Base-by-base conservation (phyloP, 2,888 invertebrate genomes). In the Prionchulus punctatus region DNA sequence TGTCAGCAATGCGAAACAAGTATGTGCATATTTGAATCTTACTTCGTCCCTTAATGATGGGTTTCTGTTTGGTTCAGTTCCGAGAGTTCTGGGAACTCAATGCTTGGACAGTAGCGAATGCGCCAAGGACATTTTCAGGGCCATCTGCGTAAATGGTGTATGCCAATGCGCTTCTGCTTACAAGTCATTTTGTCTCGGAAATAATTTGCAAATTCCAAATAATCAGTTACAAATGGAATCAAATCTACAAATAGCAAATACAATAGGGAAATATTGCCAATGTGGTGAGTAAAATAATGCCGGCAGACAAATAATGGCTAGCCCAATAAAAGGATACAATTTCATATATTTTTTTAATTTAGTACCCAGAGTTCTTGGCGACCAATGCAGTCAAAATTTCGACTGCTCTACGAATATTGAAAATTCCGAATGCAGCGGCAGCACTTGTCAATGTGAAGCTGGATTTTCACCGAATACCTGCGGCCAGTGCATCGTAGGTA, bases 1-100 rank as follows among this genome's bases (percentile, higher is more conserved):
- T 56, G 56, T 30, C 56, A 56, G 31, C 56, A 56, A 30, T 56
- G 56, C 43, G 56, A 56, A 25, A 25, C 27, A 21, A 30, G 56
- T 56, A 28, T 47, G 12, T 47, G 47, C 7, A 47, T 47, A 47
- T 36, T 36, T 36, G 42, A 18, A 36, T 36, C 12, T 47, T n/a
- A 21, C 21, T 21, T 50, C 21, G 18, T 47, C 18, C 12, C 4
- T 47, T 47, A n/a, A n/a, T n/a, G n/a, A n/a, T n/a, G 18, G 18
- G 18, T 36, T 36, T 18, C 18, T 18, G 12, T 36, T 36, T 36
- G 7, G 55, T 55, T 42, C 47, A 56, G 56, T 56, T 21, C 56
- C 54, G 2, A 30, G 56, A 15, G 54, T 55, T 23, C 26, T 56
- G 23, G 56, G 56, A 18, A n/a, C 56, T 15, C 56, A 52, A 26